These are phyloP conservation scores for Eugnorisma glareosa DNA, from an alignment of 2,888 invertebrate genomes.

Conservation along the genomic window DNA sequence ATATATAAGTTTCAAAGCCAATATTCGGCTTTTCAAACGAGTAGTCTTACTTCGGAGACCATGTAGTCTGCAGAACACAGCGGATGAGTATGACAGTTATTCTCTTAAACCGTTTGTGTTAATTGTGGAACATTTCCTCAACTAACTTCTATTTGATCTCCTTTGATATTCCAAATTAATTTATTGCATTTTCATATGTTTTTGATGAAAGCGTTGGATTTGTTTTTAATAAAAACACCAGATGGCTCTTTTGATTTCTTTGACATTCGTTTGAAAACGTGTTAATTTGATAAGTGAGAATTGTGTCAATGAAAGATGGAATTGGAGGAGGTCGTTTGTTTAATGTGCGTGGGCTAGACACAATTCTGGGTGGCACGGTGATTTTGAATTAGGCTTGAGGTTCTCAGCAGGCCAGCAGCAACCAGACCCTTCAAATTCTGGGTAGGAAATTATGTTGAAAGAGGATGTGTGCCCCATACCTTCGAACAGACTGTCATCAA, in stretches of 20 bases:
- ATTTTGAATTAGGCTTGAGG: background rate
- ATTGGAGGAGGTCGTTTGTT: constrained; percentile 24
- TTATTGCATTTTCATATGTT: constrained; percentile 71
- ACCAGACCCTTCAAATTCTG: background rate
- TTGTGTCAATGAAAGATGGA: constrained; percentile 48
- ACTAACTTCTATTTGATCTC: constrained; percentile 66
- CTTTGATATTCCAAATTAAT: constrained; percentile 74
- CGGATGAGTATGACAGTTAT: constrained; percentile 57
- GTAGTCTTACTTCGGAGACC: constrained; percentile 21
- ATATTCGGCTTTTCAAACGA: background rate
- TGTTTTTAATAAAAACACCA: constrained; percentile 66
- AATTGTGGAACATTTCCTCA: constrained; percentile 68
- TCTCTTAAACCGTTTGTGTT: constrained; percentile 53
- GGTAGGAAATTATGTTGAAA: background rate
- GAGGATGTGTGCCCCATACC: too few relatives aligned
- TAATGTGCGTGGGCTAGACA: constrained; percentile 4
- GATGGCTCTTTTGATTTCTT: constrained; percentile 65
- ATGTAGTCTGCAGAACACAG: constrained; percentile 33
- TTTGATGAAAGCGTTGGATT: constrained; percentile 66
- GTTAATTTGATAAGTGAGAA: constrained; percentile 60
- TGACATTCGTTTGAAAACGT: constrained; percentile 41
- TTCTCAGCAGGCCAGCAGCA: background rate
- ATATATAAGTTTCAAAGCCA: constrained; percentile 8
- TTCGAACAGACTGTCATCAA: background rate
- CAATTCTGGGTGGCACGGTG: background rate